Base-by-base conservation (phyloP, 2,888 invertebrate genomes). In the Andrena dorsata region DNA sequence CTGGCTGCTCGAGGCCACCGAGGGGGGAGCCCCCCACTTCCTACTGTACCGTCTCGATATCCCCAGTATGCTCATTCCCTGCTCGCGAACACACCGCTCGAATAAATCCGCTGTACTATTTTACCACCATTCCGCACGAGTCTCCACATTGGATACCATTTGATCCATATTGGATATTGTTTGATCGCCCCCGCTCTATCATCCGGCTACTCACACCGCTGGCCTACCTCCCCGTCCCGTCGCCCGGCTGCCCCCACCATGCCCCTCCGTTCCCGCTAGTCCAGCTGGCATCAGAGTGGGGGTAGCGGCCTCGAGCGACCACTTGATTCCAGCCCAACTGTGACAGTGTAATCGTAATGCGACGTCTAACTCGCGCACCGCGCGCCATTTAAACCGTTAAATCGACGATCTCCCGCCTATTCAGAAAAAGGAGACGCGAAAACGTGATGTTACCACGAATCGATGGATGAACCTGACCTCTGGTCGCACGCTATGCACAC, bases 371-470 rank as follows among this genome's bases (percentile, higher is more conserved):
- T 30, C 23, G 23, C 35, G 41, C 53, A 35, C 26, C 65, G 35
- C 56, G 65, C 65, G 64, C 64, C 68, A 28, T 28, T 63, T 49
- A 58, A 41, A 61, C 10, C 60, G 53, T 51, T 53, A 68, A 68
- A 68, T 68, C 49, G 30, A 66, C 53, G 53, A 32, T 68, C 49
- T 53, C 68, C 35, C 53, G 32, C 53, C 23, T 56, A 20, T 23
- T 23, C 23, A 10, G 23, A 56, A 23, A 10, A 56, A 56, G 41
- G 56, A 56, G 56, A 20, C 60, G 32, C 32, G 28, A 32, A 32
- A 35, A 61, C 32, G 61, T 20, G n/a, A 32, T 32, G 32, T 61
- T 61, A 28, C 61, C n/a, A 61, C 60, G 16, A 30, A 60, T 30
- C 16, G 30, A 60, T 60, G 30, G 16, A 30, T 16, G 20, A 61